Conservation (phyloP, 2,113 vertebrate genomes). For the Oostethus manadensis region DNA sequence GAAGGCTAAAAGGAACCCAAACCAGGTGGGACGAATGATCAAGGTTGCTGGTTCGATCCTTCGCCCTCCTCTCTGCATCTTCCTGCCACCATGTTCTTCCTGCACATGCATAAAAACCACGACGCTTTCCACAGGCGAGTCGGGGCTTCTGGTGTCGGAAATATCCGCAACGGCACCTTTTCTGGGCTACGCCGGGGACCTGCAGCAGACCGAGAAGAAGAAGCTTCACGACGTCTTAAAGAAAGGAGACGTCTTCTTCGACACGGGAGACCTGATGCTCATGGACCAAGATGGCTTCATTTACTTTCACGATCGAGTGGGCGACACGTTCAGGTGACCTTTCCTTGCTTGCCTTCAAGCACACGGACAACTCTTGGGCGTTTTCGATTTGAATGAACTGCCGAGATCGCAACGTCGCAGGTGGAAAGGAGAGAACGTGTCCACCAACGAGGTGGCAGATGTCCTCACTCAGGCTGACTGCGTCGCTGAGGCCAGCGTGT, state of each 20-base stretch:
- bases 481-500: constrained; percentile 78
- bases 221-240: constrained; percentile 73
- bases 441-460: constrained; percentile 80
- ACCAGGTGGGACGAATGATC: too few relatives aligned
- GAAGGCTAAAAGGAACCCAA: too few relatives aligned
- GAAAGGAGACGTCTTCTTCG: constrained; percentile 81
- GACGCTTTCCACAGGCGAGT: constrained; percentile 63
- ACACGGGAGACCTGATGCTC: constrained; percentile 77
- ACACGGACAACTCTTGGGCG: too few relatives aligned
- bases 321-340: constrained; percentile 81
- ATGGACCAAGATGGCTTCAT: constrained; percentile 73
- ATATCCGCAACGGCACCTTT: constrained; percentile 71
- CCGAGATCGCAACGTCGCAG: constrained; percentile 42
- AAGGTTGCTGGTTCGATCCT: too few relatives aligned
- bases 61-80: too few relatives aligned
- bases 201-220: constrained; percentile 77
- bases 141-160: constrained; percentile 72
- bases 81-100: too few relatives aligned
- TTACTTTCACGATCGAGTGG: constrained; percentile 81
- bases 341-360: not conserved
- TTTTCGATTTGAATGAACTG: too few relatives aligned
- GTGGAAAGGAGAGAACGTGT: constrained; percentile 88
- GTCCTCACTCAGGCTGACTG: constrained; percentile 59
- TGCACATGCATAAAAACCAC: too few relatives aligned
- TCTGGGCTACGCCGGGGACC: constrained; percentile 69